phyloP scores from a whole-genome alignment of 1,140 invertebrate species.

The Diorhabda carinulata region DNA sequence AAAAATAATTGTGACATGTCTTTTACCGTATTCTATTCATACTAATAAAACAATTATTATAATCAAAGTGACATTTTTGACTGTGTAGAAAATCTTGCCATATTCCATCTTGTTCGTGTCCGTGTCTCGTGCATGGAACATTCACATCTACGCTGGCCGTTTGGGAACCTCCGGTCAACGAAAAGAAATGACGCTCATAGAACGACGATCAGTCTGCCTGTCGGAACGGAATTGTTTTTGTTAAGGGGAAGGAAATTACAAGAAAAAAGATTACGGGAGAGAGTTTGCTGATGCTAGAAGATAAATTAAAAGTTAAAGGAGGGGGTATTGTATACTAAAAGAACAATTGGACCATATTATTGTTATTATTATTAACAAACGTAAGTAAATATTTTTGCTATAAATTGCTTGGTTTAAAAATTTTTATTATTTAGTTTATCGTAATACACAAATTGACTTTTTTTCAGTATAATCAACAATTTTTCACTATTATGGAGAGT shows the following conservation, averaged over 20 bases:
- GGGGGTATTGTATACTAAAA: too few relatives aligned
- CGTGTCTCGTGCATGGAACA: neutral
- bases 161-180: neutral
- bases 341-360: too few relatives aligned
- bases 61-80: neutral
- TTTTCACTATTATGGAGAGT: too few relatives aligned
- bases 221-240: slow-evolving; percentile 2
- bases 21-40: too few relatives aligned
- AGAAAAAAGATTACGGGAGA: neutral
- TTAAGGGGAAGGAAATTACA: neutral
- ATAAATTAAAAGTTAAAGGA: neutral
- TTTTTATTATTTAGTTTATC: too few relatives aligned
- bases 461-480: too few relatives aligned
- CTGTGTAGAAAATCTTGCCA: neutral
- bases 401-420: too few relatives aligned
- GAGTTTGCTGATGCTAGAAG: neutral
- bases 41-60: too few relatives aligned
- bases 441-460: too few relatives aligned
- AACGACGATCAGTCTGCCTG: neutral
- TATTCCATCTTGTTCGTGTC: neutral
- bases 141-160: neutral
- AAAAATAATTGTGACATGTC: too few relatives aligned
- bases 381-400: too few relatives aligned
- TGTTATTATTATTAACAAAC: too few relatives aligned
- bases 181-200: slow-evolving; percentile 2